These are phyloP conservation scores for Andricus quercusramuli DNA, from an alignment of 2,888 invertebrate species.

Conservation along the genomic window DNA sequence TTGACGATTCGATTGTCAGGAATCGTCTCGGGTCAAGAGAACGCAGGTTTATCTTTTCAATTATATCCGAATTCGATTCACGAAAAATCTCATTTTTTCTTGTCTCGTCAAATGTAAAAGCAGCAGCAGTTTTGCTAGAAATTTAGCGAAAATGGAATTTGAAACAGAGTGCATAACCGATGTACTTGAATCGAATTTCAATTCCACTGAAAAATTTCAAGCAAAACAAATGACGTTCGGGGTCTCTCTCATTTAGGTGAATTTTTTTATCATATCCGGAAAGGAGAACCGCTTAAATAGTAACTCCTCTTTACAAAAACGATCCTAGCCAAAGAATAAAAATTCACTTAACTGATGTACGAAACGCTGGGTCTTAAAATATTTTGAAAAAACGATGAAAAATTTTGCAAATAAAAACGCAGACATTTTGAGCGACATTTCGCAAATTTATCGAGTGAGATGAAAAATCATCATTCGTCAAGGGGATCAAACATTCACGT, in stretches of 20 bases:
- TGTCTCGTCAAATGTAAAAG: background rate
- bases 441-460: background rate
- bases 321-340: background rate
- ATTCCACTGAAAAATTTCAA: constrained; percentile 17
- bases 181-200: background rate
- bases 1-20: background rate
- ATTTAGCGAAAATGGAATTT: background rate
- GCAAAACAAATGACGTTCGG: background rate
- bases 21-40: background rate
- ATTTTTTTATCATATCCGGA: background rate
- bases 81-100: background rate
- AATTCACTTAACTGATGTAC: constrained; percentile 25
- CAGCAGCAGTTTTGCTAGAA: background rate
- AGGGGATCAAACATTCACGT: background rate
- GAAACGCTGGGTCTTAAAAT: background rate
- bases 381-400: background rate
- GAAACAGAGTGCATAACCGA: background rate
- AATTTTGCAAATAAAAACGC: constrained; percentile 7
- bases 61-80: background rate
- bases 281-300: background rate
- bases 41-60: background rate
- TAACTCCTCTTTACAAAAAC: background rate
- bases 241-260: background rate
- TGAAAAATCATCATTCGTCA: constrained; percentile 1
- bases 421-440: background rate